A percentile compares a stretch with the other conserved stretches of the same genome.
phyloP scores from a whole-genome alignment of 23 tunicate genomes.

The Trididemnum miniatum region DNA sequence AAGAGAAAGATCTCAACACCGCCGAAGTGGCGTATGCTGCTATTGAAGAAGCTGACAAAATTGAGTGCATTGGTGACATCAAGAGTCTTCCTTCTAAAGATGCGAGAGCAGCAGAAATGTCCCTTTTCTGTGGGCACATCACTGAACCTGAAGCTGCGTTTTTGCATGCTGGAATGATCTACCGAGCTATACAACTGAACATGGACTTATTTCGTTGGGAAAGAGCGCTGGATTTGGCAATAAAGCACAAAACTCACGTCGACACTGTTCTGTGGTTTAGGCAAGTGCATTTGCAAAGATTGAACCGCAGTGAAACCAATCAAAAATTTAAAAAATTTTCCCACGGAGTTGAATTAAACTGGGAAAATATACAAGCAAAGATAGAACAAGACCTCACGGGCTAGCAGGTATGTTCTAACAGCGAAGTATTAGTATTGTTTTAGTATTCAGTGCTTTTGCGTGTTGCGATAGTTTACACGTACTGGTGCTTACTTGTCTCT shows the following conservation, averaged over 20 bases:
- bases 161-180: conserved; percentile 58
- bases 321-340: conserved; percentile 68
- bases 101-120: conserved; percentile 61
- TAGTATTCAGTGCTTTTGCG: too few species aligned
- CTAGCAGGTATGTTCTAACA: neutral
- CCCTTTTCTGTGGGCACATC: conserved; percentile 74
- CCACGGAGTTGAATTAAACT: conserved; percentile 52
- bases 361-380: conserved; percentile 64
- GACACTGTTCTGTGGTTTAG: conserved; percentile 94
- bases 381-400: conserved; percentile 58
- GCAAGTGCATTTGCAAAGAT: conserved; percentile 50
- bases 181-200: conserved; percentile 76
- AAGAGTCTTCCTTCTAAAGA: conserved; percentile 62
- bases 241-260: conserved; percentile 87
- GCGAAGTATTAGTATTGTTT: too few species aligned
- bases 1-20: conserved; percentile 62
- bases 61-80: conserved; percentile 75
- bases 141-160: conserved; percentile 79
- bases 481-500: too few species aligned
- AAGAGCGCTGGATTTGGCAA: conserved; percentile 81
- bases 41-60: conserved; percentile 83
- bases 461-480: too few species aligned
- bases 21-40: conserved; percentile 97
- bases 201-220: conserved; percentile 89
- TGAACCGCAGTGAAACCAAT: conserved; percentile 62